phyloP scores from a whole-genome alignment of 2,113 vertebrate species.

The Odontophorus gujanensis region DNA sequence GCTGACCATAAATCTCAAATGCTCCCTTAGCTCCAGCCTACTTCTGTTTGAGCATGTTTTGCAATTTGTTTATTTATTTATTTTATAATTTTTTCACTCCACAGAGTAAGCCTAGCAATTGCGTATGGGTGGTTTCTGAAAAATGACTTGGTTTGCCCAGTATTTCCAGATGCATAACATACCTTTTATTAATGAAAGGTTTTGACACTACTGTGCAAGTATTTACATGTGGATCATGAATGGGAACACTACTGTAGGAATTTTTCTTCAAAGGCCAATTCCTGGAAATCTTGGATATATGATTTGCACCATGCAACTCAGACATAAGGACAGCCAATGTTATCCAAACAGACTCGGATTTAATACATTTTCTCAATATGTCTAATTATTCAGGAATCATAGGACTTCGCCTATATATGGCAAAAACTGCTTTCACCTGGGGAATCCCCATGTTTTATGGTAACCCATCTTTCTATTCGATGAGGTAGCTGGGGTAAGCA shows the following conservation, averaged over 20 bases:
- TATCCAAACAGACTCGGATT: neutral
- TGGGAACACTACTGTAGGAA: neutral
- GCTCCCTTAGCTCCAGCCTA: neutral
- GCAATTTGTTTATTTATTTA: neutral
- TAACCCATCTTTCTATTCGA: neutral
- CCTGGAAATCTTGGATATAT: neutral
- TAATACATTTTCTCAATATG: neutral
- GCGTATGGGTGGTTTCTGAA: neutral
- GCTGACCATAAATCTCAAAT: neutral
- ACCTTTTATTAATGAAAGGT: neutral
- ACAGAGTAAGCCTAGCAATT: neutral
- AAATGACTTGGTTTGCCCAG: neutral
- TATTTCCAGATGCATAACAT: neutral
- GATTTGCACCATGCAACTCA: neutral
- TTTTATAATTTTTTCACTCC: neutral
- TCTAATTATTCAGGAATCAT: rapidly evolving
- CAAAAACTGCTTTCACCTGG: neutral
- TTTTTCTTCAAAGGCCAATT: neutral
- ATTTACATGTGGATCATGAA: neutral
- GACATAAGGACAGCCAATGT: neutral
- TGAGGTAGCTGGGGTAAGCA: neutral
- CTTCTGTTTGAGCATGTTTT: neutral
- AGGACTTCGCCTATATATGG: neutral
- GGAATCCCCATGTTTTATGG: neutral
- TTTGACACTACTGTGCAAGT: neutral